phyloP scores from a whole-genome alignment of 2,113 vertebrate genomes.

The Chrysemys picta region DNA sequence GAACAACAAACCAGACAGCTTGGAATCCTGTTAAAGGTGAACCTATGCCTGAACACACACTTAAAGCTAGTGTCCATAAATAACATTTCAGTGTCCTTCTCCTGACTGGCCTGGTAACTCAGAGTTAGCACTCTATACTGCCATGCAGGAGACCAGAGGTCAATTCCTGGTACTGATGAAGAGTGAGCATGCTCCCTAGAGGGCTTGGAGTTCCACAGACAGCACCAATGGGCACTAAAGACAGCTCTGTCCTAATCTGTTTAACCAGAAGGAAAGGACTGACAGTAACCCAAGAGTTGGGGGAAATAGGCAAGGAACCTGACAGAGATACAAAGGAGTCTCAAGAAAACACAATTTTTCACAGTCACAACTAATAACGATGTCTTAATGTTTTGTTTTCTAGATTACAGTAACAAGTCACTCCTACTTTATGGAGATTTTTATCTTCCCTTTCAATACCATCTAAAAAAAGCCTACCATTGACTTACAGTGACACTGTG shows the following conservation, averaged over 20 bases:
- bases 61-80: not conserved
- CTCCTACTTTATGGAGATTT: not conserved
- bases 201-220: not conserved
- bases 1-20: not conserved
- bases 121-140: not conserved
- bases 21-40: not conserved
- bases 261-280: conserved; percentile 12
- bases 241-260: not conserved
- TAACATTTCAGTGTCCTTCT: not conserved
- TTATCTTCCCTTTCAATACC: not conserved
- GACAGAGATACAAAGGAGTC: not conserved
- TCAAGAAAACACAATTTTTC: not conserved
- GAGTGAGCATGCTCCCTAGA: not conserved
- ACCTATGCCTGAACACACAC: not conserved
- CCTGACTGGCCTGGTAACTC: not conserved
- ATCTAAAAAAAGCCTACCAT: not conserved
- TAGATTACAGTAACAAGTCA: not conserved
- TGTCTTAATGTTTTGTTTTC: not conserved
- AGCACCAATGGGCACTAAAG: conserved; percentile 1
- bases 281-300: not conserved
- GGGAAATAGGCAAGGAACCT: not conserved
- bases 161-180: not conserved
- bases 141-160: not conserved
- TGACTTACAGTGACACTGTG: not conserved
- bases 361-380: not conserved